Conservation (phyloP, 2,888 invertebrate species). For the Scelioninae gen. 1 region DNA sequence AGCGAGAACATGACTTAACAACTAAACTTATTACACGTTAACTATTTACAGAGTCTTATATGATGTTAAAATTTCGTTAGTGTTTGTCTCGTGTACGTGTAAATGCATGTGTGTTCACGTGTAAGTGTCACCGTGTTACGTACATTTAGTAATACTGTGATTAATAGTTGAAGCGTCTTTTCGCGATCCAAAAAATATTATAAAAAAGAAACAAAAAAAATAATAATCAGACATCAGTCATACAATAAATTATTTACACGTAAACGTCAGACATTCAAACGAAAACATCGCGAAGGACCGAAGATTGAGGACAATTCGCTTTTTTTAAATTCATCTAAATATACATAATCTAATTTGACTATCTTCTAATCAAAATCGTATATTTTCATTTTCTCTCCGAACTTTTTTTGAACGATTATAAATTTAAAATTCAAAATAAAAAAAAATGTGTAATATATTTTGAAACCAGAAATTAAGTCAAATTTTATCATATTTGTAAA, state of each 20-base stretch:
- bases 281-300: conserved; percentile 27
- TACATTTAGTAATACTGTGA: conserved; percentile 84
- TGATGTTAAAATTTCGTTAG: conserved; percentile 67
- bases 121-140: conserved; percentile 72
- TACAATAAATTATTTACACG: conserved; percentile 45
- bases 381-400: background rate
- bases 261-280: conserved; percentile 1
- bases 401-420: background rate
- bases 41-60: conserved; percentile 82
- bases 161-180: conserved; percentile 81
- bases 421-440: background rate
- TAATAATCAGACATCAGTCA: background rate
- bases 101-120: conserved; percentile 67
- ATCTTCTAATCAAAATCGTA: conserved; percentile 3
- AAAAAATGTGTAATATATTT: background rate
- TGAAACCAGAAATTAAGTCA: background rate
- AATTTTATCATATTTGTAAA: too few species aligned
- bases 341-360: conserved; percentile 18
- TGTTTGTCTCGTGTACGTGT: conserved; percentile 71
- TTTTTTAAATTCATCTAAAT: background rate
- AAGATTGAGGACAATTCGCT: background rate
- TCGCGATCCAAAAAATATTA: conserved; percentile 33
- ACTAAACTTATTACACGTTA: conserved; percentile 76
- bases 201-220: conserved; percentile 5
- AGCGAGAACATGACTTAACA: conserved; percentile 79